Conservation (phyloP, 2,888 invertebrate species). For the Branchellion lobata region DNA sequence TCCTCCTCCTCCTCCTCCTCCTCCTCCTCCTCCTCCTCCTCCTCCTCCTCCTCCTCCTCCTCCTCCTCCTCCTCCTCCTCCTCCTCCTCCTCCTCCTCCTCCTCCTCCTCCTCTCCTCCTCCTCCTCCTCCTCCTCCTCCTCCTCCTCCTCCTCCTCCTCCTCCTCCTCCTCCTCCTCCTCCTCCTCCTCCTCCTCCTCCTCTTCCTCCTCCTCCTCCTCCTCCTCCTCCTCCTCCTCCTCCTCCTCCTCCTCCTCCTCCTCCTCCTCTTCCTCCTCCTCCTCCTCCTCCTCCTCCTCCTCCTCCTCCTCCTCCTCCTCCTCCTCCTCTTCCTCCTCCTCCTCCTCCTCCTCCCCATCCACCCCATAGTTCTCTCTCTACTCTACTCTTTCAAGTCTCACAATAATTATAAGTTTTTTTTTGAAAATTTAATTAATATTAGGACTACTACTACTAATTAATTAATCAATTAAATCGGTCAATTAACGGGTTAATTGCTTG, state of each 20-base stretch:
- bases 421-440: too few species aligned
- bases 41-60: background rate
- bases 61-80: too few species aligned
- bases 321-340: background rate
- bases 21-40: background rate
- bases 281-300: slow-evolving; percentile 3
- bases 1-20: background rate
- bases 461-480: too few species aligned
- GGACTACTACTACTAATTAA: background rate
- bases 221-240: slow-evolving; percentile 16
- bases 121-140: slow-evolving; percentile 22
- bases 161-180: background rate
- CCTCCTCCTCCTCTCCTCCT: too few species aligned
- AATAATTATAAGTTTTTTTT: too few species aligned
- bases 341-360: background rate
- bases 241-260: slow-evolving; percentile 12
- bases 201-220: background rate
- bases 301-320: slow-evolving; percentile 26
- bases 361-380: too few species aligned
- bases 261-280: background rate
- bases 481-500: background rate
- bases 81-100: too few species aligned
- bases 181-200: background rate
- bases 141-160: slow-evolving; percentile 16
- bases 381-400: too few species aligned